phyloP scores from a whole-genome alignment of 2,888 invertebrate species.

The Sympetrum striolatum region DNA sequence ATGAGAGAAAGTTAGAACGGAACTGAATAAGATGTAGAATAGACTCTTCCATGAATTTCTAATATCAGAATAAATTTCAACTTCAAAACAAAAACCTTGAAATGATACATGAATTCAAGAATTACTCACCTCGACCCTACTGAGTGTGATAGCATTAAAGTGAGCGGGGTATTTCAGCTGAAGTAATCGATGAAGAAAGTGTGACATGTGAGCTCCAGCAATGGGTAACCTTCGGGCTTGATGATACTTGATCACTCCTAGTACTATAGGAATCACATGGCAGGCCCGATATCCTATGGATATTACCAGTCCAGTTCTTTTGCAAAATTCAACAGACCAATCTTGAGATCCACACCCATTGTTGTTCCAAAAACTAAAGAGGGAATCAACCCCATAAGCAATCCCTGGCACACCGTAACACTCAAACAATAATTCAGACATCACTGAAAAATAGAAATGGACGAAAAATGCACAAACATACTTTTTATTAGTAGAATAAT shows the following conservation, averaged over 20 bases:
- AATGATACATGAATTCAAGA: neutral
- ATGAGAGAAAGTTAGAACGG: no score
- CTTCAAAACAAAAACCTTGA: neutral
- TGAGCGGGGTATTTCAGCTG: slow-evolving; percentile 95
- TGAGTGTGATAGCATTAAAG: slow-evolving; percentile 84
- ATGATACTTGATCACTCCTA: slow-evolving; percentile 71
- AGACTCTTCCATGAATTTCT: no score
- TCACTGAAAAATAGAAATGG: slow-evolving; percentile 69
- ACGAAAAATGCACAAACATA: neutral
- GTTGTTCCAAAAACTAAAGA: slow-evolving; percentile 73
- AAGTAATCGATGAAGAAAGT: slow-evolving; percentile 83
- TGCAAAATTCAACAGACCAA: slow-evolving; percentile 8
- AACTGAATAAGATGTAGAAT: no score
- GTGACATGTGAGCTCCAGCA: slow-evolving; percentile 85
- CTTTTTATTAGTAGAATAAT: neutral
- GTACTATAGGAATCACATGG: slow-evolving; percentile 84
- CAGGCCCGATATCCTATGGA: slow-evolving; percentile 88
- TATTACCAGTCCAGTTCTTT: slow-evolving; percentile 75
- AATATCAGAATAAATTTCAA: no score
- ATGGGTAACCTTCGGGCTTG: slow-evolving; percentile 84
- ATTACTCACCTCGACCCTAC: slow-evolving; percentile 74
- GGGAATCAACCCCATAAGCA: slow-evolving; percentile 85
- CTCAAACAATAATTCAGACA: slow-evolving; percentile 94
- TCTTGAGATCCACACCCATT: slow-evolving; percentile 62
- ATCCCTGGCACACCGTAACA: slow-evolving; percentile 87